Base-by-base conservation (phyloP, 2,113 vertebrate genomes). In the Pelusios castaneus region DNA sequence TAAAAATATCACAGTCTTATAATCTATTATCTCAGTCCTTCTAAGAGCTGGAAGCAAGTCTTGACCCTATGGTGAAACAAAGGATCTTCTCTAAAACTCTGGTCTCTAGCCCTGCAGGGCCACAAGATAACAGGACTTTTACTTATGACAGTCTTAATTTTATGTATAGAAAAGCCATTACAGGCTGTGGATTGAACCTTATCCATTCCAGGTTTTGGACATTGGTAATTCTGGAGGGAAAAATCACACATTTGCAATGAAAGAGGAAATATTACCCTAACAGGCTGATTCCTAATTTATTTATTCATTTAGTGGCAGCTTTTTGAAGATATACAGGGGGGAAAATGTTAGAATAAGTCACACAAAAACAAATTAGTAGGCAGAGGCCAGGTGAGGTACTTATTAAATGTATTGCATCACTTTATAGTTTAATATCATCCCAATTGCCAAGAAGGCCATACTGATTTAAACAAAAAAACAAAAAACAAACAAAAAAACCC, bases 371-470 rank as follows among this genome's bases (percentile, higher is more conserved):
- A 92, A 89, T 76, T 87, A 87, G 56, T 89, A 82, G 95, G 93
- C 29, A 95, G 63, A 93, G 95, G 82, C 84, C 89, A 93, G 52
- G 7, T 96, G 77, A 95, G 70, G 83, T 70, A 87, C 0, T 0
- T 89, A 82, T 54, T 96, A 97, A 96, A 97, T 92, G 95, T 90
- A 89, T 93, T 94, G 92, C 91, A 80, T 95, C 88, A 92, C 80
- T 95, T 86, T 63, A 87, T 89, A 89, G 86, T 91, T 96, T 95
- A 95, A 96, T 95, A 95, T 92, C 92, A 92, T 84, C 89, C 91
- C 92, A 94, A 54, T 89, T n/a, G 38, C 4, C n/a, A 38, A 38
- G n/a, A n/a, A 67, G 34, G 19, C 34, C 63, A 38, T 70, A 38
- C 63, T 38, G n/a, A n/a, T 38, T 70, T 17, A 34, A 67, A 67